A percentile compares a stretch with the other conserved stretches of the same genome.
Evolutionary conservation across 2,113 vertebrate species (phyloP).

Genomic region (Girardinichthys multiradiatus): DNA sequence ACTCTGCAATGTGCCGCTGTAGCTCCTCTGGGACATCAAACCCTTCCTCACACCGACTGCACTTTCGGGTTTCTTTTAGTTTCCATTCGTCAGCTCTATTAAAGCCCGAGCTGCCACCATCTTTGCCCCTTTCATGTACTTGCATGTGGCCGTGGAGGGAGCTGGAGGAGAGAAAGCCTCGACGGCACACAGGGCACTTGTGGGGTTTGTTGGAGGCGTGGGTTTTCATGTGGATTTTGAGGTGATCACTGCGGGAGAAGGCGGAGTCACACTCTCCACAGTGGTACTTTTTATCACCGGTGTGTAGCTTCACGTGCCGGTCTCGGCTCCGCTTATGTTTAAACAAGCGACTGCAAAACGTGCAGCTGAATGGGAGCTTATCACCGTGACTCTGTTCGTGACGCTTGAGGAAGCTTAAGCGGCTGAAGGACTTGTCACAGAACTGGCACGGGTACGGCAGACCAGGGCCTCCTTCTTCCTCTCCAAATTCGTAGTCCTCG

Average conservation of each 20-base stretch:
- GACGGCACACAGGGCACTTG: constrained; percentile 96
- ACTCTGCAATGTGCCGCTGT: constrained; percentile 95
- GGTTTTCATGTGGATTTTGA: constrained; percentile 99
- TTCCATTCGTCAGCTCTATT: constrained; percentile 93
- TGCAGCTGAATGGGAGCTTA: constrained; percentile 97
- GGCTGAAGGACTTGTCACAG: constrained; percentile 97
- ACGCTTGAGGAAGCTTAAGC: constrained; percentile 97
- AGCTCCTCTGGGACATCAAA: constrained; percentile 97
- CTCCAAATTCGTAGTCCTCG: constrained; percentile 95
- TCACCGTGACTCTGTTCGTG: constrained; percentile 98
- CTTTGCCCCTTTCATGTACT: constrained; percentile 93
- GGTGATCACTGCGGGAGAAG: constrained; percentile 96
- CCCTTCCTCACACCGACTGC: constrained; percentile 96
- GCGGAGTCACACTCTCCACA: constrained; percentile 96
- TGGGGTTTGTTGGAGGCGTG: constrained; percentile 99
- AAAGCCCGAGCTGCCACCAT: constrained; percentile 86
- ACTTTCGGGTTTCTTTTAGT: constrained; percentile 96
- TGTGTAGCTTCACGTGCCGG: constrained; percentile 96
- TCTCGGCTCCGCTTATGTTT: constrained; percentile 99
- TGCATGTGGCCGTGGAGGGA: constrained; percentile 99
- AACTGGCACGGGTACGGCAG: constrained; percentile 98
- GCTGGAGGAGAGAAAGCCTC: constrained; percentile 95
- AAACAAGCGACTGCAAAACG: constrained; percentile 96
- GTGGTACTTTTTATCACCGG: constrained; percentile 98
- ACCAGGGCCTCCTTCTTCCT: constrained; percentile 93